phyloP scores from a whole-genome alignment of 2,888 invertebrate species.

The Drosophila mimica region DNA sequence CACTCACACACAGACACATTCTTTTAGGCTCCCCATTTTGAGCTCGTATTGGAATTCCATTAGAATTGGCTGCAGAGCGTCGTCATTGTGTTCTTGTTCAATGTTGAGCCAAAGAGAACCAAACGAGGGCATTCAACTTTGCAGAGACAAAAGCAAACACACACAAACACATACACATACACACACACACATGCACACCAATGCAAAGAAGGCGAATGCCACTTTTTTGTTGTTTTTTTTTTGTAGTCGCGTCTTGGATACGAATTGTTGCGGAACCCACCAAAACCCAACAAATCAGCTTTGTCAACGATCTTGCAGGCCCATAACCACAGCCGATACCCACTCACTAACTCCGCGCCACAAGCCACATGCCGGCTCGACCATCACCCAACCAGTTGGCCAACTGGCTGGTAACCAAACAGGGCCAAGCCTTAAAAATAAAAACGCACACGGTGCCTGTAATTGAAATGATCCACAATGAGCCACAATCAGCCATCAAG shows the following conservation, averaged over 20 bases:
- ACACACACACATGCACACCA: conserved; percentile 11
- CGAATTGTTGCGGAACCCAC: conserved; percentile 20
- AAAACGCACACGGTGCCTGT: conserved; percentile 21
- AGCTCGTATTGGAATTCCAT: conserved; percentile 65
- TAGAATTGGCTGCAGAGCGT: conserved; percentile 26
- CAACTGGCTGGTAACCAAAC: neutral
- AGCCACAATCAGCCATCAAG: conserved; percentile 27
- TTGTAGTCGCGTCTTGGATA: conserved; percentile 25
- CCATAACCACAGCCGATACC: neutral
- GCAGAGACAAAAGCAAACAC: conserved; percentile 38
- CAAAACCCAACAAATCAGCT: conserved; percentile 25
- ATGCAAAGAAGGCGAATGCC: conserved; percentile 45
- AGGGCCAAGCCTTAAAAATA: conserved; percentile 45
- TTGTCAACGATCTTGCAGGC: conserved; percentile 53
- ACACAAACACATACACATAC: conserved; percentile 17
- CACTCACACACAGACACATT: conserved; percentile 7
- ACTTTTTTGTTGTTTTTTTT: conserved; percentile 26
- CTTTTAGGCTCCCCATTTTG: neutral
- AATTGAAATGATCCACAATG: conserved; percentile 46
- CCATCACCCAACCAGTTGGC: neutral
- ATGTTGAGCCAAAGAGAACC: conserved; percentile 33
- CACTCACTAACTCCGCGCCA: neutral
- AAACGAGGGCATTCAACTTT: conserved; percentile 80
- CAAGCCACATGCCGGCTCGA: neutral
- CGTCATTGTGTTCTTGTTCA: conserved; percentile 32